phyloP scores from a whole-genome alignment of 2,888 invertebrate species.

The Enchytraeus crypticus region DNA sequence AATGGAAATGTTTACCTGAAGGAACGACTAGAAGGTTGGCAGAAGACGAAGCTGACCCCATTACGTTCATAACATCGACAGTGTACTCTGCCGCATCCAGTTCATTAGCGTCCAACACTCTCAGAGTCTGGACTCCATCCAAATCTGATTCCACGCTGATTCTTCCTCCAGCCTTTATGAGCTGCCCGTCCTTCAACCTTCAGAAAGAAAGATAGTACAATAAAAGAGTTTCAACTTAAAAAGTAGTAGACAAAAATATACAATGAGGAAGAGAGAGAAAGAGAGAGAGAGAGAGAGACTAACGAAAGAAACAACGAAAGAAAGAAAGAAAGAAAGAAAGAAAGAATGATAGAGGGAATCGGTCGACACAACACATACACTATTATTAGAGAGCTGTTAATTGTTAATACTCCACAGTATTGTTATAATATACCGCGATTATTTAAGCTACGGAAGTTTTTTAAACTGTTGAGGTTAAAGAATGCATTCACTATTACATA shows the following conservation, averaged over 20 bases:
- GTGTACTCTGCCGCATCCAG: neutral
- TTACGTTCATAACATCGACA: neutral
- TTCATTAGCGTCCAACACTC: neutral
- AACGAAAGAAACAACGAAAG: neutral
- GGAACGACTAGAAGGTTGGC: no score
- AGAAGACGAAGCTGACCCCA: neutral
- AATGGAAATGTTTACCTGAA: neutral
- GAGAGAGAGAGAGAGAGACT: neutral
- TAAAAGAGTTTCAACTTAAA: no score
- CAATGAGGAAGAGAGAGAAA: no score
- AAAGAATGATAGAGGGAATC: neutral
- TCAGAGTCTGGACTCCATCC: neutral
- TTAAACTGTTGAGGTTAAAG: no score
- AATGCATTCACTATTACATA: no score
- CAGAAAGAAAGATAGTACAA: neutral
- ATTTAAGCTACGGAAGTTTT: no score
- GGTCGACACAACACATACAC: no score
- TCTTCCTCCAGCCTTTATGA: neutral
- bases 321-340: neutral
- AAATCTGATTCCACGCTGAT: neutral
- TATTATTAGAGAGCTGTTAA: no score
- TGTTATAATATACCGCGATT: no score
- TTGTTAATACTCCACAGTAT: no score
- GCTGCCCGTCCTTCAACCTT: slow-evolving; percentile 3
- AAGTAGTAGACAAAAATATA: no score